phyloP scores from a whole-genome alignment of 2,797 vertebrate genomes.

The Pelodytes ibericus region DNA sequence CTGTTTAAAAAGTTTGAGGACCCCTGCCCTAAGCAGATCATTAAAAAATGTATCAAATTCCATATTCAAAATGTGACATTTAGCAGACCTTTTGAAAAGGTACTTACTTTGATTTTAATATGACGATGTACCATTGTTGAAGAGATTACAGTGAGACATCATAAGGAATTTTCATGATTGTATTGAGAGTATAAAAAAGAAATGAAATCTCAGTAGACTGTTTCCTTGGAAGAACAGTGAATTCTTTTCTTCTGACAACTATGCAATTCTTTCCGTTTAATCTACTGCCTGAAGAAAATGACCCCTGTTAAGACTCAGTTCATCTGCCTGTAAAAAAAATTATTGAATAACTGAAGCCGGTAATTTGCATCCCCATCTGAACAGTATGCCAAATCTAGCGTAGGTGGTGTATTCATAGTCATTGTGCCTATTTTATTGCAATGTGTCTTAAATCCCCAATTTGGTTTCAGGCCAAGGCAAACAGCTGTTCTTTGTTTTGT shows the following conservation, averaged over 20 bases:
- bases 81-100: not conserved
- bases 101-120: not conserved
- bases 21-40: too few species aligned
- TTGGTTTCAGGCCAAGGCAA: slow-evolving; percentile 23
- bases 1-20: too few species aligned
- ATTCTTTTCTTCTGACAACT: slow-evolving; percentile 21
- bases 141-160: not conserved
- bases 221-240: slow-evolving; percentile 28
- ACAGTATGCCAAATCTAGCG: slow-evolving; percentile 39
- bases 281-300: slow-evolving; percentile 22
- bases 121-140: not conserved
- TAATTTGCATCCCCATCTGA: slow-evolving; percentile 39
- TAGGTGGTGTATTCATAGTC: slow-evolving; percentile 32
- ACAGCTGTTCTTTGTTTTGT: slow-evolving; percentile 41
- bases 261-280: slow-evolving; percentile 17
- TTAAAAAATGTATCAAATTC: too few species aligned
- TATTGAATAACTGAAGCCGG: slow-evolving; percentile 26
- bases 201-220: not conserved
- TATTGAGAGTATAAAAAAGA: not conserved
- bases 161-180: not conserved
- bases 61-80: not conserved
- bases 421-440: slow-evolving; percentile 21
- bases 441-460: slow-evolving; percentile 30
- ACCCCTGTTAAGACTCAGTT: slow-evolving; percentile 37
- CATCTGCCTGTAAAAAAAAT: slow-evolving; percentile 35